phyloP scores from a whole-genome alignment of 2,113 vertebrate species.

The Coturnix japonica region DNA sequence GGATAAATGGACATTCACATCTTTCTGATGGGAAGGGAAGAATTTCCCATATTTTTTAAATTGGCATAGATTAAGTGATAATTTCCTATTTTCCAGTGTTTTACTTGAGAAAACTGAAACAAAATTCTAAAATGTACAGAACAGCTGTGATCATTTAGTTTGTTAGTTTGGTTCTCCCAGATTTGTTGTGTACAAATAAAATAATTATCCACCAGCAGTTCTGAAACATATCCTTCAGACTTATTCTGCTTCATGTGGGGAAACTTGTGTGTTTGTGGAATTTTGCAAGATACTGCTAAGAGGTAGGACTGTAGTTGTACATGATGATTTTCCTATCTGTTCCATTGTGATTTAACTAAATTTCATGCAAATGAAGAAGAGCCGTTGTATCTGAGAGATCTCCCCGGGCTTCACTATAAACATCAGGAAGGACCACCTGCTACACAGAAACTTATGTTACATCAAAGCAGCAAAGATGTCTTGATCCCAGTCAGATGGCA shows the following conservation, averaged over 20 bases:
- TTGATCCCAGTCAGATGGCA: constrained; percentile 54
- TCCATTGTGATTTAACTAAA: constrained; percentile 74
- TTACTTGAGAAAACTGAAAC: constrained; percentile 7
- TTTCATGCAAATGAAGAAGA: constrained; percentile 77
- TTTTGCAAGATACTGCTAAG: constrained; percentile 59
- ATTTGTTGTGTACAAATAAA: constrained; percentile 44
- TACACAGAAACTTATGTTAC: constrained; percentile 70
- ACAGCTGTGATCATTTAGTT: constrained; percentile 37
- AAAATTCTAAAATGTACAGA: background rate
- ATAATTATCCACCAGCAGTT: constrained; percentile 22
- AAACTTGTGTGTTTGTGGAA: background rate
- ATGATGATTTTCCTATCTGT: constrained; percentile 76
- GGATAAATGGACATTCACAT: background rate
- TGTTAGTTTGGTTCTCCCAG: constrained; percentile 6
- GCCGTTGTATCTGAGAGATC: constrained; percentile 72
- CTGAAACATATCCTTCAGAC: background rate
- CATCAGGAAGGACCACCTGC: constrained; percentile 80
- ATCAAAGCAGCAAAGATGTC: constrained; percentile 64
- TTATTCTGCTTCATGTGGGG: background rate
- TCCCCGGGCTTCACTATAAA: constrained; percentile 68
- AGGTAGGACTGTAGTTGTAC: constrained; percentile 21
- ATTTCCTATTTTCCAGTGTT: background rate
- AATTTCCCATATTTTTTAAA: background rate
- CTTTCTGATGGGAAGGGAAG: background rate
- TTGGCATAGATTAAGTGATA: background rate